Conservation (phyloP, 2,888 invertebrate genomes). For the Cyaniris semiargus region DNA sequence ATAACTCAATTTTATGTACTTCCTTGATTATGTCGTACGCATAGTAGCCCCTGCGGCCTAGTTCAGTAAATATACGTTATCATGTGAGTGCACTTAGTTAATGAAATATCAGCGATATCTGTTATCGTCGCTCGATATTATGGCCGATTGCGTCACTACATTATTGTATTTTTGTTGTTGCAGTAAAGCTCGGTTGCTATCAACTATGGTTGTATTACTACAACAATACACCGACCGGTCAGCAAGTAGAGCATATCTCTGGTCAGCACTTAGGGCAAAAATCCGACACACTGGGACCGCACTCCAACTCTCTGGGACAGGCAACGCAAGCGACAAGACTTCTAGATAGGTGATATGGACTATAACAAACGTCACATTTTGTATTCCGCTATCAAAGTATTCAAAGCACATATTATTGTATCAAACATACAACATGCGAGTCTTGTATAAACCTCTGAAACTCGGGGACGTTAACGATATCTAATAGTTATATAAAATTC, state of each 20-base stretch:
- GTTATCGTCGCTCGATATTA: slow-evolving; percentile 38
- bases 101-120: slow-evolving; percentile 40
- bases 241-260: neutral
- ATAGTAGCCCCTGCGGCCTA: neutral
- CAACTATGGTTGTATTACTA: neutral
- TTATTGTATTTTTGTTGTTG: slow-evolving; percentile 10
- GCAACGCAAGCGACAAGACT: too few relatives aligned
- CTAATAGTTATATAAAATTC: too few relatives aligned
- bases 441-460: neutral
- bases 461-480: too few relatives aligned
- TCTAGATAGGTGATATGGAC: too few relatives aligned
- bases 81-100: slow-evolving; percentile 39
- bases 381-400: too few relatives aligned
- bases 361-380: too few relatives aligned
- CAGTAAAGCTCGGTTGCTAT: neutral
- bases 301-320: too few relatives aligned
- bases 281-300: too few relatives aligned
- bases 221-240: neutral
- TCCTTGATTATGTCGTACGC: neutral
- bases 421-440: neutral
- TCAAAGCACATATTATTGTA: neutral
- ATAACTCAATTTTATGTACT: neutral
- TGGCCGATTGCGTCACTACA: slow-evolving; percentile 8
- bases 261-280: too few relatives aligned
- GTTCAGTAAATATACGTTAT: slow-evolving; percentile 33